These are phyloP conservation scores for Stenolophus ochropezus DNA, from an alignment of 2,888 invertebrate genomes.

Conservation along the genomic window DNA sequence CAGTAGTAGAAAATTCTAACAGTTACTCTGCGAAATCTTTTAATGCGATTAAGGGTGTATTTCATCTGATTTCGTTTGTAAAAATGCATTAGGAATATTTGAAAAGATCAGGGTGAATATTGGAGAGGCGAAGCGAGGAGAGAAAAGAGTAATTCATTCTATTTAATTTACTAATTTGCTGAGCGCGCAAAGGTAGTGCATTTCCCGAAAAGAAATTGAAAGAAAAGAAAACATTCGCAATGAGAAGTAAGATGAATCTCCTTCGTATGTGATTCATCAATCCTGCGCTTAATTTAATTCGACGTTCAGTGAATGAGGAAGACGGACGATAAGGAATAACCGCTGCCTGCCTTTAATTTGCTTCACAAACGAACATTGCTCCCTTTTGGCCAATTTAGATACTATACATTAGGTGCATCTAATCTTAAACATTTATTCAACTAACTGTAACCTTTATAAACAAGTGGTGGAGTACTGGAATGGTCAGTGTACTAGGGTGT, in stretches of 20 bases:
- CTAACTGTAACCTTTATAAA: too few relatives aligned
- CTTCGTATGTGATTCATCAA: conserved; percentile 39
- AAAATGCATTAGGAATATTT: not conserved
- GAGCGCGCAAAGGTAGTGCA: not conserved
- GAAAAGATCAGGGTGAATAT: not conserved
- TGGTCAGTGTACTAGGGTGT: too few relatives aligned
- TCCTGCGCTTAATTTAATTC: conserved; percentile 43
- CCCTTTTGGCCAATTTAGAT: too few relatives aligned
- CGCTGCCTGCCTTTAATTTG: conserved; percentile 20
- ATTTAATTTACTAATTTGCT: conserved; percentile 2
- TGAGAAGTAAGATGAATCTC: conserved; percentile 33
- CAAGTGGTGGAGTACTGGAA: too few relatives aligned
- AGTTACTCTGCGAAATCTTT: not conserved
- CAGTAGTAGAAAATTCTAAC: not conserved
- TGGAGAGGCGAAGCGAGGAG: not conserved
- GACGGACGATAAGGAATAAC: conserved; percentile 41
- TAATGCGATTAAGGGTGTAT: not conserved
- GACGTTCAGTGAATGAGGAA: conserved; percentile 36
- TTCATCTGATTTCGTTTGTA: not conserved
- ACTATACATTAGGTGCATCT: too few relatives aligned
- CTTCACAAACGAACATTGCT: too few relatives aligned
- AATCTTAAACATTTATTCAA: too few relatives aligned
- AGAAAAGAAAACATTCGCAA: conserved; percentile 27
- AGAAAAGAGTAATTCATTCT: not conserved
- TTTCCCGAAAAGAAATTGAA: conserved; percentile 14